Percentiles rank a stretch among this genome's conserved stretches.
Conservation (phyloP, 2,113 vertebrate species). For the Forbesichthys papilliferus region DNA sequence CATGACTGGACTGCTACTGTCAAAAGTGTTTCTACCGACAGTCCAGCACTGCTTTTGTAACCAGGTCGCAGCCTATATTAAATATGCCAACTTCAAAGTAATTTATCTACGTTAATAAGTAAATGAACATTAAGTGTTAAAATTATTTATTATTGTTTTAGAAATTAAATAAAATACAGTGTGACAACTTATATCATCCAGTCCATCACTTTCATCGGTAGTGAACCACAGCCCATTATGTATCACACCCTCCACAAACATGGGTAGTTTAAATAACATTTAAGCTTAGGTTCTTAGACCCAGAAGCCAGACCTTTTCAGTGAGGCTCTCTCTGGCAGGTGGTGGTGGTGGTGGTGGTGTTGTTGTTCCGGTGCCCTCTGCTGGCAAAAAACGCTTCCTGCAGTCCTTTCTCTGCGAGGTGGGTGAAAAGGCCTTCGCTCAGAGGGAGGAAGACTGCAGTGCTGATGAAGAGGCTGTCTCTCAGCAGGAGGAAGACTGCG, state of each 20-base stretch:
- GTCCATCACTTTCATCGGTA: no score
- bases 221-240: no score
- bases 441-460: no score
- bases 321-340: slow-evolving; percentile 44
- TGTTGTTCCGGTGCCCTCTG: slow-evolving; percentile 35
- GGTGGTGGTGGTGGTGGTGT: slow-evolving; percentile 15
- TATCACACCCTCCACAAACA: no score
- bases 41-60: not conserved
- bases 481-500: no score
- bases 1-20: not conserved
- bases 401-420: slow-evolving; percentile 7
- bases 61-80: slow-evolving; percentile 3
- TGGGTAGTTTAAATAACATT: not conserved
- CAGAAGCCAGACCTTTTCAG: slow-evolving; percentile 75
- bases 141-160: no score
- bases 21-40: not conserved
- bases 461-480: no score
- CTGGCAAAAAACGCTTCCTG: slow-evolving; percentile 4
- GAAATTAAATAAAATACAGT: no score
- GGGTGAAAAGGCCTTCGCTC: not conserved
- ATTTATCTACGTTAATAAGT: no score
- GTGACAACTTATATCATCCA: no score
- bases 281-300: slow-evolving; percentile 50
- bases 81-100: slow-evolving; percentile 27
- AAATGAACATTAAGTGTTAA: no score